These are phyloP conservation scores for Caenorhabditis macrosperma DNA, from an alignment of 2,888 invertebrate genomes.

Conservation along the genomic window DNA sequence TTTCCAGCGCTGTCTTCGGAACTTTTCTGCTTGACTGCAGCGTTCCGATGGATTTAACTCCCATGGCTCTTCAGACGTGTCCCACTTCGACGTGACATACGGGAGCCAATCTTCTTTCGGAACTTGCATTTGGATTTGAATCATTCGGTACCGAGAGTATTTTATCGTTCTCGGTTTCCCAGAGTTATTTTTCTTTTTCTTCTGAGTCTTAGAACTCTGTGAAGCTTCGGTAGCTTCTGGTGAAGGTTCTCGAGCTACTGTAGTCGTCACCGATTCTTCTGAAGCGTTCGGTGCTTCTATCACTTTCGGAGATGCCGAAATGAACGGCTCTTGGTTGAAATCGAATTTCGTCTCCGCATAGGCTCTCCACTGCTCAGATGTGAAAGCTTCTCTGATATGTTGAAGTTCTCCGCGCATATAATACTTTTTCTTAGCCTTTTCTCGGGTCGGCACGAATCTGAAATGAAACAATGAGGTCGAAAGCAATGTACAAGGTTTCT, in stretches of 20 bases:
- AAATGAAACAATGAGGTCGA: too few relatives aligned
- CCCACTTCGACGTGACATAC: constrained; percentile 62
- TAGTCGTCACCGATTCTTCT: background rate
- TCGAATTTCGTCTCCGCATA: constrained; percentile 62
- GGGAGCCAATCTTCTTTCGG: constrained; percentile 58
- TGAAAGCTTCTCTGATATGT: constrained; percentile 61
- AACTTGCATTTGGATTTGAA: constrained; percentile 40
- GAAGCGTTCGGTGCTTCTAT: background rate
- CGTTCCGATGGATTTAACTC: constrained; percentile 61
- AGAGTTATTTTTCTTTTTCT: background rate
- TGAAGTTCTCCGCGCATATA: constrained; percentile 71
- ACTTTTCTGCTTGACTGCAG: constrained; percentile 57
- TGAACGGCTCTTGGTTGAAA: constrained; percentile 59
- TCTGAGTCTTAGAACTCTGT: background rate
- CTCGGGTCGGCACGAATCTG: constrained; percentile 68
- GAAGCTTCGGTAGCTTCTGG: background rate
- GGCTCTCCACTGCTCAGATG: constrained; percentile 57
- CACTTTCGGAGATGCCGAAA: background rate
- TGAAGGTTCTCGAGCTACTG: background rate
- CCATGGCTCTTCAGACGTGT: constrained; percentile 69
- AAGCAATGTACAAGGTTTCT: constrained; percentile 7
- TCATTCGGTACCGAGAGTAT: constrained; percentile 57
- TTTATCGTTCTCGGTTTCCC: constrained; percentile 5
- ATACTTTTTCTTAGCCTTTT: constrained; percentile 67
- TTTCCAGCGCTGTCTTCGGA: constrained; percentile 49